These are phyloP conservation scores for Globodera ellingtonae DNA, from an alignment of 1,140 invertebrate species.

Conservation along the genomic window DNA sequence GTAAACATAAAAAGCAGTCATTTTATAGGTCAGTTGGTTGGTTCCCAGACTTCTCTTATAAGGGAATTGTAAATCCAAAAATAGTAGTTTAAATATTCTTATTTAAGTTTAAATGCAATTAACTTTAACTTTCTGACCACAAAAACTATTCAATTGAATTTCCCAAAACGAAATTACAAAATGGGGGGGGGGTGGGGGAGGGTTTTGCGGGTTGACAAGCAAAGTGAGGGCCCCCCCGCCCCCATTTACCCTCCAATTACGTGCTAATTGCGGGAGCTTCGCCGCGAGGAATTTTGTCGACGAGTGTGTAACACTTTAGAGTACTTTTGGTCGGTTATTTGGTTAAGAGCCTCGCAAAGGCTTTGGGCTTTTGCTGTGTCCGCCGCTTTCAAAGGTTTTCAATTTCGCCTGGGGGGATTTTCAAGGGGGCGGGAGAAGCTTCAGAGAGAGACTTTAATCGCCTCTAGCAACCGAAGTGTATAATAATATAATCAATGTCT, in stretches of 20 bases:
- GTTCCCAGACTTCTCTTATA: too few relatives aligned
- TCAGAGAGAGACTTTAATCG: too few relatives aligned
- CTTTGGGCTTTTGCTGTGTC: too few relatives aligned
- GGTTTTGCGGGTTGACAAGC: not conserved
- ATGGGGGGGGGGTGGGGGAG: not conserved
- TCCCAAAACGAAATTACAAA: not conserved
- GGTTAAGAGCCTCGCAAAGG: not conserved
- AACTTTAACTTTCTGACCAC: too few relatives aligned
- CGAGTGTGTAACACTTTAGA: not conserved
- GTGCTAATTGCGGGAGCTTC: not conserved
- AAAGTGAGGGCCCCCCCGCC: not conserved
- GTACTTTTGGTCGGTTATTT: not conserved
- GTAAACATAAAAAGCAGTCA: too few relatives aligned
- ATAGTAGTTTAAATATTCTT: too few relatives aligned
- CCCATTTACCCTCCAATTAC: not conserved
- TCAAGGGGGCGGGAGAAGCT: not conserved
- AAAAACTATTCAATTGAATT: not conserved
- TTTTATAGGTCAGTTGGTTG: too few relatives aligned
- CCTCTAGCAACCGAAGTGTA: too few relatives aligned
- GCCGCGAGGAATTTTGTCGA: not conserved
- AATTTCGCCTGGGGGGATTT: not conserved
- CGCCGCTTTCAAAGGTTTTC: not conserved
- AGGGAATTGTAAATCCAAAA: too few relatives aligned
- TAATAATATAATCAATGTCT: too few relatives aligned
- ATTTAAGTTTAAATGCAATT: too few relatives aligned